phyloP scores from a whole-genome alignment of 2,113 vertebrate species.

The Xyrauchen texanus region DNA sequence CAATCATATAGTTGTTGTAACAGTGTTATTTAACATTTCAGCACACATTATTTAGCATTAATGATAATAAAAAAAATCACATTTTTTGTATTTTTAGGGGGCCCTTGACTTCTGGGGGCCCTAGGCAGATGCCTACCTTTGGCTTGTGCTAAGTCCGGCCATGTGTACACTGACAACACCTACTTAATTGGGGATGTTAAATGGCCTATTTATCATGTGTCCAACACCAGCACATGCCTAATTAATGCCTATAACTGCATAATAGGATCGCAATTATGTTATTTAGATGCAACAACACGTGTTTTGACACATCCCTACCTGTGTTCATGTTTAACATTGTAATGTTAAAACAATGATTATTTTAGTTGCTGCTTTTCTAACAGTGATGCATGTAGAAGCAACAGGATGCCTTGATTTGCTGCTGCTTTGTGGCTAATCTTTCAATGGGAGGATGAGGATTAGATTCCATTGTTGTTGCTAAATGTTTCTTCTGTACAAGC shows the following conservation, averaged over 20 bases:
- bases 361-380: slow-evolving; percentile 62
- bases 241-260: slow-evolving; percentile 75
- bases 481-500: slow-evolving; percentile 49
- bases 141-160: too few relatives aligned
- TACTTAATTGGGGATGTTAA: slow-evolving; percentile 62
- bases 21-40: too few relatives aligned
- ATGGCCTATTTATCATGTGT: slow-evolving; percentile 64
- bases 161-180: slow-evolving; percentile 18
- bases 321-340: slow-evolving; percentile 70
- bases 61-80: too few relatives aligned
- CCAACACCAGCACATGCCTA: slow-evolving; percentile 55
- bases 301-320: slow-evolving; percentile 72
- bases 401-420: slow-evolving; percentile 26
- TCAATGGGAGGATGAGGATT: slow-evolving; percentile 24
- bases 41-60: too few relatives aligned
- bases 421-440: slow-evolving; percentile 4
- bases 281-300: slow-evolving; percentile 50
- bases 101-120: too few relatives aligned
- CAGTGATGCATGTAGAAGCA: slow-evolving; percentile 50
- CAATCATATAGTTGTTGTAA: too few relatives aligned
- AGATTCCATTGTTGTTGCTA: slow-evolving; percentile 56
- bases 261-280: slow-evolving; percentile 67
- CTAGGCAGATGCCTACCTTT: too few relatives aligned
- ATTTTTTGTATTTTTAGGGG: too few relatives aligned
- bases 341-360: slow-evolving; percentile 65